These are phyloP conservation scores for Micrastur ruficollis DNA, from an alignment of 2,797 vertebrate genomes.

Conservation along the genomic window DNA sequence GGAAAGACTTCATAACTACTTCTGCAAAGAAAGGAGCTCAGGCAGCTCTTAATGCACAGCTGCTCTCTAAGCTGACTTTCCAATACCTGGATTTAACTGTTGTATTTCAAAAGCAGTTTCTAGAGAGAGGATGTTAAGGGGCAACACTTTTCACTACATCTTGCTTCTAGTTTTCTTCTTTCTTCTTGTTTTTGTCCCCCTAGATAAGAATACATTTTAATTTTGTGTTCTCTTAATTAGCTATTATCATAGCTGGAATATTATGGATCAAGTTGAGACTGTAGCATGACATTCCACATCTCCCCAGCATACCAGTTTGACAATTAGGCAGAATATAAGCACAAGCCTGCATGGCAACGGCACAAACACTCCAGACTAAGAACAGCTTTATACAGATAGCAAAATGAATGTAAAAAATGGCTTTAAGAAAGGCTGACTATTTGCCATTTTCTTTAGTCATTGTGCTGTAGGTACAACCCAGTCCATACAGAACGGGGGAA, in stretches of 20 bases:
- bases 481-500: neutral
- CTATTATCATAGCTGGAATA: neutral
- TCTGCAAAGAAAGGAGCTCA: neutral
- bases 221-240: neutral
- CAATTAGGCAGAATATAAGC: neutral
- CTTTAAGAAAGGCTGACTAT: neutral
- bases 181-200: neutral
- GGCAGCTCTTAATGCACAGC: neutral
- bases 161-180: neutral
- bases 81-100: neutral
- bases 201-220: neutral
- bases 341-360: neutral
- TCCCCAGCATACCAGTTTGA: neutral
- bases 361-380: neutral
- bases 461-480: neutral
- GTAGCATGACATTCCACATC: neutral
- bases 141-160: neutral
- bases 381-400: neutral
- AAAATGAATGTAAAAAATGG: rapidly evolving
- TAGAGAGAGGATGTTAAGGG: neutral
- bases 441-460: neutral
- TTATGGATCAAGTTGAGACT: neutral
- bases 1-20: neutral
- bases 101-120: neutral
- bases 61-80: neutral